phyloP scores from a whole-genome alignment of 1,140 invertebrate species.

The Paralvinella palmiformis region DNA sequence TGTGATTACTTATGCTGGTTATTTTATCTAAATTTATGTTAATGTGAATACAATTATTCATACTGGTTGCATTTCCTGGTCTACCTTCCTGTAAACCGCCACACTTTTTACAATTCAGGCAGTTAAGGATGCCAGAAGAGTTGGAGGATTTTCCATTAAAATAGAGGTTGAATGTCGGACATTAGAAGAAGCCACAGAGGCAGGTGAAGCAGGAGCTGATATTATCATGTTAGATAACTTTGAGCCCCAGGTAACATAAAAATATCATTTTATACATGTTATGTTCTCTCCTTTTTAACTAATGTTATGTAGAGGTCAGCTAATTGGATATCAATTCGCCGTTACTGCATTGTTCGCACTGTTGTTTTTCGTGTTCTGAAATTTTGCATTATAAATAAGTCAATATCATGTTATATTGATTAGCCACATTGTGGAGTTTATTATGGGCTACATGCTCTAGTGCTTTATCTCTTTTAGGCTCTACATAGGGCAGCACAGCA shows the following conservation, averaged over 20 bases:
- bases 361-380: neutral
- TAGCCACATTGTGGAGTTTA: neutral
- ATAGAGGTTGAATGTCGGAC: conserved; percentile 54
- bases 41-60: too few species aligned
- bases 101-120: too few species aligned
- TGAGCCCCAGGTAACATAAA: conserved; percentile 43
- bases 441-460: neutral
- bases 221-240: conserved; percentile 55
- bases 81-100: too few species aligned
- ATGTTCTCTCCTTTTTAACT: neutral
- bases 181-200: conserved; percentile 47
- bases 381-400: neutral
- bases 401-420: neutral
- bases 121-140: conserved; percentile 41
- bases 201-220: conserved; percentile 46
- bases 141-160: conserved; percentile 48
- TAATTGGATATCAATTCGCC: neutral
- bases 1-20: neutral
- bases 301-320: neutral
- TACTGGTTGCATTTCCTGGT: too few species aligned
- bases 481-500: conserved; percentile 29
- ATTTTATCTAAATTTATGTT: too few species aligned
- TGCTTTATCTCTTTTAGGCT: conserved; percentile 29
- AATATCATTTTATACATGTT: neutral
- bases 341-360: neutral